These are phyloP conservation scores for Neodiprion pinetum DNA, from an alignment of 1,140 invertebrate genomes.

Conservation along the genomic window DNA sequence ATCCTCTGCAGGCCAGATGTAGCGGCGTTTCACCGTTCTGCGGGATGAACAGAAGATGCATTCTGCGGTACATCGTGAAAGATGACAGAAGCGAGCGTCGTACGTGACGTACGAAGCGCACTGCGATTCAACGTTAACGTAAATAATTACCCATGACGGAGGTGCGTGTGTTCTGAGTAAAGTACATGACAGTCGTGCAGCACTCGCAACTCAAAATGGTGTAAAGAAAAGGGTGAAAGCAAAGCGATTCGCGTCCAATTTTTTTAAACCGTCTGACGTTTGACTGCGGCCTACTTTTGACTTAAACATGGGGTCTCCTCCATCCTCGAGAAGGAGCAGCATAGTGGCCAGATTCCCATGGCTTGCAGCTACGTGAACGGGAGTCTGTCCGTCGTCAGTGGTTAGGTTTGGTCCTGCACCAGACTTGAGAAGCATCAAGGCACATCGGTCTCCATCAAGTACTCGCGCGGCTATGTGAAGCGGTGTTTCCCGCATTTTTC, in stretches of 20 bases:
- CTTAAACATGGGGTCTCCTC: slow-evolving; percentile 87
- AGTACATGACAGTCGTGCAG: too few relatives aligned
- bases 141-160: too few relatives aligned
- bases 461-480: slow-evolving; percentile 95
- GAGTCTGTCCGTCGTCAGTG: slow-evolving; percentile 92
- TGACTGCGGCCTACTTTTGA: slow-evolving; percentile 74
- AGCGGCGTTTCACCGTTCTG: slow-evolving; percentile 95
- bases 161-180: too few relatives aligned
- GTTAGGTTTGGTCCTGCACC: slow-evolving; percentile 94
- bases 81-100: too few relatives aligned
- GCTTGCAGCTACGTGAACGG: slow-evolving; percentile 89
- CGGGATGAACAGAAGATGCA: slow-evolving; percentile 25
- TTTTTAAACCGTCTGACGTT: neutral
- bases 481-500: slow-evolving; percentile 88
- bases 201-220: neutral
- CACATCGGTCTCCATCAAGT: slow-evolving; percentile 93
- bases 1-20: slow-evolving; percentile 87
- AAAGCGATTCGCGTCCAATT: neutral
- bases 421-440: slow-evolving; percentile 96
- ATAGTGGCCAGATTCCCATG: slow-evolving; percentile 88
- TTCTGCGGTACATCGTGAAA: too few relatives aligned
- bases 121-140: too few relatives aligned
- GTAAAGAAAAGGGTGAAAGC: neutral
- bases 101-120: too few relatives aligned
- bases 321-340: slow-evolving; percentile 86